Conservation (phyloP, 1,140 invertebrate species). For the Drosophila neocordata region DNA sequence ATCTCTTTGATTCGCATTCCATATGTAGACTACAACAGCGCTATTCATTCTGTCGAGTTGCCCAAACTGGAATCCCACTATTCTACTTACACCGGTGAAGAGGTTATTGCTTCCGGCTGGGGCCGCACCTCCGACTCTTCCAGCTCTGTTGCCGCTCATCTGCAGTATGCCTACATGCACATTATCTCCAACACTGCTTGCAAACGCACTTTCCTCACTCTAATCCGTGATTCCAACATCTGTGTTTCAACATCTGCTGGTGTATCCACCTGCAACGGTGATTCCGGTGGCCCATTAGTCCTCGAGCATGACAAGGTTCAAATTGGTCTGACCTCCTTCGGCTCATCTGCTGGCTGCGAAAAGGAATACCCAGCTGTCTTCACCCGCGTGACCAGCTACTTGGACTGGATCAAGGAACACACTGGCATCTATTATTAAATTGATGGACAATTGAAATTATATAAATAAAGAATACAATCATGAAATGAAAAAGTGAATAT, state of each 20-base stretch:
- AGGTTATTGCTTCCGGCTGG: constrained; percentile 70
- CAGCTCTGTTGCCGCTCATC: constrained; percentile 54
- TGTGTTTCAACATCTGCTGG: constrained; percentile 56
- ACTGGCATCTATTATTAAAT: constrained; percentile 64
- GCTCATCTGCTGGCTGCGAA: constrained; percentile 83
- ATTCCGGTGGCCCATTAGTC: constrained; percentile 84
- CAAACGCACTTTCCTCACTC: constrained; percentile 35
- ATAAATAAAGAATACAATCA: neutral
- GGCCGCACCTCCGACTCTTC: constrained; percentile 76
- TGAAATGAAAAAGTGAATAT: neutral
- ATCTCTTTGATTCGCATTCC: constrained; percentile 84
- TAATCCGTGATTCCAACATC: constrained; percentile 59
- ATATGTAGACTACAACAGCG: constrained; percentile 35
- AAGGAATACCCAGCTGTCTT: constrained; percentile 83
- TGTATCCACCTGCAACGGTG: constrained; percentile 81
- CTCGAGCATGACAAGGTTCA: constrained; percentile 42
- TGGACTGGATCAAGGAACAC: constrained; percentile 83
- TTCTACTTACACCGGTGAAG: constrained; percentile 44
- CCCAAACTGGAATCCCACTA: constrained; percentile 47
- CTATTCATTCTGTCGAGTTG: constrained; percentile 58
- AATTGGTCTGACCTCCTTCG: constrained; percentile 85
- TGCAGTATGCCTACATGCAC: constrained; percentile 62
- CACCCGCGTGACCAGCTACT: constrained; percentile 84
- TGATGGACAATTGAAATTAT: neutral
- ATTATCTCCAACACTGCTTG: constrained; percentile 59